Evolutionary conservation across 2,888 invertebrate genomes (phyloP).

Genomic region (Physocephala rufipes): DNA sequence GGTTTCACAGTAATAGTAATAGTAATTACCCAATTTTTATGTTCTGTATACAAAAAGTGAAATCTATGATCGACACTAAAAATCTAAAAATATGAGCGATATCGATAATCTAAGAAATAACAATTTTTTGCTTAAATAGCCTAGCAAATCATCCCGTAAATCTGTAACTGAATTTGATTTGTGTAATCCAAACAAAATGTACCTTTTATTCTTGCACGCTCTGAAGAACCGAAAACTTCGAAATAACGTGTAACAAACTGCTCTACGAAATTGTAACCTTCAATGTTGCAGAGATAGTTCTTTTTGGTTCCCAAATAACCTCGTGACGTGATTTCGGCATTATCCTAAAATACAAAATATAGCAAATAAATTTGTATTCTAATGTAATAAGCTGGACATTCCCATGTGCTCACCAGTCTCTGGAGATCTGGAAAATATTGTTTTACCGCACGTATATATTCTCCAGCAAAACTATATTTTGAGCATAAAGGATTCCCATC

Average conservation of each 20-base stretch:
- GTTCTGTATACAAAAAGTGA: too few relatives aligned
- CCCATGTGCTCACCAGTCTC: slow-evolving; percentile 47
- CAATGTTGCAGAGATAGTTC: slow-evolving; percentile 54
- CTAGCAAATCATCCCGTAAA: too few relatives aligned
- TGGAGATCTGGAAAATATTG: slow-evolving; percentile 54
- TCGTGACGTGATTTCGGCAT: slow-evolving; percentile 51
- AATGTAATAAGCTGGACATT: background rate
- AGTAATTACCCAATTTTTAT: too few relatives aligned
- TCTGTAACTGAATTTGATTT: too few relatives aligned
- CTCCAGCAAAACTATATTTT: slow-evolving; percentile 54
- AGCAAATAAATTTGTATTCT: background rate
- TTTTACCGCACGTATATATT: slow-evolving; percentile 54
- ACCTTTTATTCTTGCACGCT: slow-evolving; percentile 51
- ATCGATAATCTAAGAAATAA: too few relatives aligned
- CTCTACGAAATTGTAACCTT: slow-evolving; percentile 58
- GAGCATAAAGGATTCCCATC: slow-evolving; percentile 60
- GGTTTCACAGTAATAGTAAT: too few relatives aligned
- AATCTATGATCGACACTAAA: too few relatives aligned
- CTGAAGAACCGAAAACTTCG: slow-evolving; percentile 51
- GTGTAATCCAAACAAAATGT: background rate
- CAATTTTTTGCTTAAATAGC: too few relatives aligned
- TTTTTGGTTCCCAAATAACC: slow-evolving; percentile 52
- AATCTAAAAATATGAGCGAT: too few relatives aligned
- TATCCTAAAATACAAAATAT: slow-evolving; percentile 47
- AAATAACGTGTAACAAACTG: slow-evolving; percentile 55